These are phyloP conservation scores for Scaptomyza tumidula DNA, from an alignment of 2,888 invertebrate genomes.

Conservation along the genomic window DNA sequence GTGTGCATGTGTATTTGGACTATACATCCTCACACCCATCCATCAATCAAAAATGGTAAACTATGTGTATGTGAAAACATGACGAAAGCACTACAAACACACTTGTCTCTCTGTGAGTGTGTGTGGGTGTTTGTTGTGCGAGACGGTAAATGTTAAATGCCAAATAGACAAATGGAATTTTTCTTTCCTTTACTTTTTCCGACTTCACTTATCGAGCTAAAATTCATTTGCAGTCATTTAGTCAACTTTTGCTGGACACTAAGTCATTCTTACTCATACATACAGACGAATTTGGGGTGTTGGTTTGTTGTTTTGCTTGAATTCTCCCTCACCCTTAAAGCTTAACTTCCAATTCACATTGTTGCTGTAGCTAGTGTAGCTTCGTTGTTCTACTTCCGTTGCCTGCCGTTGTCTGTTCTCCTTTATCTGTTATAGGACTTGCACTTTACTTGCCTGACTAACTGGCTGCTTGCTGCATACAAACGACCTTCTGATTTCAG, in stretches of 20 bases:
- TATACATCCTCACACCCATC: conserved; percentile 41
- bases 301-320: neutral
- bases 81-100: conserved; percentile 5
- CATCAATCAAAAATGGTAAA: conserved; percentile 45
- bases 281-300: neutral
- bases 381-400: conserved; percentile 2
- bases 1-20: conserved; percentile 12
- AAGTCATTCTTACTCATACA: conserved; percentile 20
- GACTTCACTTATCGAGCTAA: conserved; percentile 1
- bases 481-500: conserved; percentile 1
- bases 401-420: conserved; percentile 20
- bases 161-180: conserved; percentile 31
- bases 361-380: conserved; percentile 1
- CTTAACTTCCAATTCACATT: conserved; percentile 2
- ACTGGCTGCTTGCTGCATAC: conserved; percentile 11
- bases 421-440: conserved; percentile 47
- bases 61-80: conserved; percentile 15
- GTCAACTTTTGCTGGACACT: conserved; percentile 41
- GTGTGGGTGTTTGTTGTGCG: neutral
- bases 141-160: conserved; percentile 17
- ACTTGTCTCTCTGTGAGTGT: neutral
- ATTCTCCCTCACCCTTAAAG: neutral
- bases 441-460: conserved; percentile 42
- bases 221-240: conserved; percentile 47
- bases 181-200: neutral